These are phyloP conservation scores for Eclectus roratus DNA, from an alignment of 2,113 vertebrate genomes.

Conservation along the genomic window DNA sequence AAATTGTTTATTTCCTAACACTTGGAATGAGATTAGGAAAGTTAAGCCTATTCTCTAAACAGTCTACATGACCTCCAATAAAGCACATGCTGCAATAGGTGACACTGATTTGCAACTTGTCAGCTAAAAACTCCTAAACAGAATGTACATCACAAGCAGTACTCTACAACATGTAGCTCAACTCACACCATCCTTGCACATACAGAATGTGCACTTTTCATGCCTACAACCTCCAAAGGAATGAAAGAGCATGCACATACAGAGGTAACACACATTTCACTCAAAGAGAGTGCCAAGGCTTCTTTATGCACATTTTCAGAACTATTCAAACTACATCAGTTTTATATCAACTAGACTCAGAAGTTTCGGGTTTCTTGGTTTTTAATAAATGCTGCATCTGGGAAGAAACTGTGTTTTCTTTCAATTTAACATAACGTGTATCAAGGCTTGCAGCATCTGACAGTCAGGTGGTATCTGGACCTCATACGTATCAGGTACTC, in stretches of 20 bases:
- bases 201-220: background rate
- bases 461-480: background rate
- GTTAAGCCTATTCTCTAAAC: background rate
- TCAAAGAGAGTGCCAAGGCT: background rate
- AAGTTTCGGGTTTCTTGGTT: background rate
- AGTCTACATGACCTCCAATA: background rate
- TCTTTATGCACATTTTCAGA: background rate
- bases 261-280: rapidly evolving
- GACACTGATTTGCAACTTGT: background rate
- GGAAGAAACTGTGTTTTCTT: background rate
- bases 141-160: background rate
- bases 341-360: rapidly evolving
- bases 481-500: rapidly evolving
- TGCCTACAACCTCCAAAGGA: background rate
- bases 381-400: background rate
- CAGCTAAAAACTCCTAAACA: background rate
- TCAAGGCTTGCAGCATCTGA: background rate
- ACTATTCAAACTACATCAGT: background rate
- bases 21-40: background rate
- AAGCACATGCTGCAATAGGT: background rate
- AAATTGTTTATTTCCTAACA: constrained; percentile 25
- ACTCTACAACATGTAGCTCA: rapidly evolving
- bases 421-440: background rate
- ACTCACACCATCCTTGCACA: rapidly evolving
- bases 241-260: background rate